phyloP scores from a whole-genome alignment of 2,888 invertebrate genomes.

The Parnassius smintheus region DNA sequence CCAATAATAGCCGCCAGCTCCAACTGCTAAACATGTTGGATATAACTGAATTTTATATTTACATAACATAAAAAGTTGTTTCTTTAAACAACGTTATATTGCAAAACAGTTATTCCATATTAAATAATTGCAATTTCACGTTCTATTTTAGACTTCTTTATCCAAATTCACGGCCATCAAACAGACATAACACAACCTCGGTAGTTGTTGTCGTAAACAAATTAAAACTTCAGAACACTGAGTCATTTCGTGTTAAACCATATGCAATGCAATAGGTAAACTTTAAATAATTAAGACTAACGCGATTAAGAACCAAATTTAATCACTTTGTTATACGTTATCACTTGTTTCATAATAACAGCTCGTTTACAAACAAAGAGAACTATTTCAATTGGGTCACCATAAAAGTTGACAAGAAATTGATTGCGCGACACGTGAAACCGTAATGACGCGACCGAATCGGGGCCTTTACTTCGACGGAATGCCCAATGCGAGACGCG shows the following conservation, averaged over 20 bases:
- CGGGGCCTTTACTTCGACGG: constrained; percentile 52
- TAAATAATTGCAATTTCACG: constrained; percentile 40
- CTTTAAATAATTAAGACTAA: constrained; percentile 37
- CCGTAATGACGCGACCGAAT: constrained; percentile 52
- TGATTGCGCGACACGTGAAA: constrained; percentile 40
- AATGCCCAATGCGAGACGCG: constrained; percentile 45
- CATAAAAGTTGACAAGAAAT: constrained; percentile 50
- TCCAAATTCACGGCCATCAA: constrained; percentile 42
- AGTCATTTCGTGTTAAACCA: constrained; percentile 60
- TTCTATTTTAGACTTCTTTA: constrained; percentile 51
- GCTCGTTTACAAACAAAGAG: constrained; percentile 19
- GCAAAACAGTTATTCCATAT: constrained; percentile 42
- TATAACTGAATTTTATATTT: constrained; percentile 40
- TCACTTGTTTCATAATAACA: constrained; percentile 19
- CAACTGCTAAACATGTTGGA: constrained; percentile 53
- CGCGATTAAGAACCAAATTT: constrained; percentile 24
- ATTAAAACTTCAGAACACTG: constrained; percentile 62
- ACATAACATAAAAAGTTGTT: constrained; percentile 37
- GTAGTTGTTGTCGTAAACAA: constrained; percentile 61
- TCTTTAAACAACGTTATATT: constrained; percentile 7
- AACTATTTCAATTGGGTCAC: constrained; percentile 33
- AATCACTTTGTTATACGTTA: constrained; percentile 41
- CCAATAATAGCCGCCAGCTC: constrained; percentile 45
- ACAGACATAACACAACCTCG: constrained; percentile 57
- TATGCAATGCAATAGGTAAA: constrained; percentile 39